Conservation (phyloP, 2,888 invertebrate species). For the Cosmorhoe ocellata region DNA sequence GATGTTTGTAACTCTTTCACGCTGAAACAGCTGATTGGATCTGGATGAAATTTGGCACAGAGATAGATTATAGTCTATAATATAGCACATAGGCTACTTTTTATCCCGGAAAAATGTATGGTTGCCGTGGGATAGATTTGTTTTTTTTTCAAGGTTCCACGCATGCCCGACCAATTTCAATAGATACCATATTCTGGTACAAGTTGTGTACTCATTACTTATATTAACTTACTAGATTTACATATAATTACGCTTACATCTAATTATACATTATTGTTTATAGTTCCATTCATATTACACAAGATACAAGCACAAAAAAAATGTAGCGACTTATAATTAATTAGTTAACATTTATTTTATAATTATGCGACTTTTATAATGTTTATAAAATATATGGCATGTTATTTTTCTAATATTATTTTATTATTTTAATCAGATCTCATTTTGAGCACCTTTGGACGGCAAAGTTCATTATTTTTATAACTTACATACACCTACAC, state of each 20-base stretch:
- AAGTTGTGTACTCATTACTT: no score
- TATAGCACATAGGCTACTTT: no score
- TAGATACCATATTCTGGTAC: no score
- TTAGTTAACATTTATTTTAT: slow-evolving; percentile 43
- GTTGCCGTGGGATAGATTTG: no score
- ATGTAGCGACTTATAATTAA: slow-evolving; percentile 62
- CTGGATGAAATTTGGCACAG: no score
- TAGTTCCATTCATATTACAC: slow-evolving; percentile 24
- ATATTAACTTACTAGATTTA: neutral
- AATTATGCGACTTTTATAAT: slow-evolving; percentile 54
- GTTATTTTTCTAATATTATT: slow-evolving; percentile 71
- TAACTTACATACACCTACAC: slow-evolving; percentile 1
- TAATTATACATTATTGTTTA: slow-evolving; percentile 48
- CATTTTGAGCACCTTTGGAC: slow-evolving; percentile 53
- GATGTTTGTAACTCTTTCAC: no score
- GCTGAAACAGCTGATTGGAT: no score
- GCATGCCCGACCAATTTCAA: no score
- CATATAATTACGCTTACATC: slow-evolving; percentile 44
- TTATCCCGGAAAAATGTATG: no score
- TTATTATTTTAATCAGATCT: slow-evolving; percentile 43
- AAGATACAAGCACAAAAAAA: slow-evolving; percentile 58
- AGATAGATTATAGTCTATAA: no score
- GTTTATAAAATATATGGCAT: slow-evolving; percentile 79
- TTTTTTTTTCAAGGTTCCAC: no score
- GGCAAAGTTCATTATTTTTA: slow-evolving; percentile 31